These are phyloP conservation scores for Nomada fabriciana DNA, from an alignment of 2,888 invertebrate genomes.

Conservation along the genomic window DNA sequence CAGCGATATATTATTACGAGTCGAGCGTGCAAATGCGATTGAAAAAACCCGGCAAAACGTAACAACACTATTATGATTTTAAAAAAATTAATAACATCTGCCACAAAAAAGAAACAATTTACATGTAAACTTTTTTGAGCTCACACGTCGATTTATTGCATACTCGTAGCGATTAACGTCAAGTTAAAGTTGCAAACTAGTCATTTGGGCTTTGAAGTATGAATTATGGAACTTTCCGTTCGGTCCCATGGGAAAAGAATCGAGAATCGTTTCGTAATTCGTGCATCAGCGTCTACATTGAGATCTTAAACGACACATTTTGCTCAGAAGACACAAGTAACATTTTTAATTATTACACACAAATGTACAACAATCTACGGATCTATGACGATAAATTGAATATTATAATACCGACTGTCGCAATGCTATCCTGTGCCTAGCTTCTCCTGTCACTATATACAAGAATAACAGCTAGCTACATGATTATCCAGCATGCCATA, in stretches of 20 bases:
- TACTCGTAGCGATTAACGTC: neutral
- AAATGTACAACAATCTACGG: constrained; percentile 22
- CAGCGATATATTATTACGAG: no score
- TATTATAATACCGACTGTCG: constrained; percentile 76
- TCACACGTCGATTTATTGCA: neutral
- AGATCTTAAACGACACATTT: constrained; percentile 68
- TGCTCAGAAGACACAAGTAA: constrained; percentile 75
- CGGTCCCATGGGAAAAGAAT: neutral
- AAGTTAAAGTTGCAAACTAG: neutral
- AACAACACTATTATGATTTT: neutral
- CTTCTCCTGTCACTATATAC: constrained; percentile 85
- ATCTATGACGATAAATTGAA: constrained; percentile 46
- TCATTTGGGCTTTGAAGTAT: constrained; percentile 9
- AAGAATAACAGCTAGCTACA: constrained; percentile 83
- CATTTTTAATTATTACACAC: neutral
- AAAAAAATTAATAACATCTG: neutral
- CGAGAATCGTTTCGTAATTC: constrained; percentile 28
- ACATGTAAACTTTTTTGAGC: neutral
- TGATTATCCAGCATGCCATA: constrained; percentile 83
- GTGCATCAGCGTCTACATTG: constrained; percentile 36
- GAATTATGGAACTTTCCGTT: constrained; percentile 12
- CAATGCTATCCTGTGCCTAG: constrained; percentile 84
- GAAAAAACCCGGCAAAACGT: neutral
- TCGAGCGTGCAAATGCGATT: neutral
- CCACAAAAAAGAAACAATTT: neutral